These are phyloP conservation scores for Apostichopus californicus DNA, from an alignment of 35 echinoderm and acorn worm genomes.

Conservation along the genomic window DNA sequence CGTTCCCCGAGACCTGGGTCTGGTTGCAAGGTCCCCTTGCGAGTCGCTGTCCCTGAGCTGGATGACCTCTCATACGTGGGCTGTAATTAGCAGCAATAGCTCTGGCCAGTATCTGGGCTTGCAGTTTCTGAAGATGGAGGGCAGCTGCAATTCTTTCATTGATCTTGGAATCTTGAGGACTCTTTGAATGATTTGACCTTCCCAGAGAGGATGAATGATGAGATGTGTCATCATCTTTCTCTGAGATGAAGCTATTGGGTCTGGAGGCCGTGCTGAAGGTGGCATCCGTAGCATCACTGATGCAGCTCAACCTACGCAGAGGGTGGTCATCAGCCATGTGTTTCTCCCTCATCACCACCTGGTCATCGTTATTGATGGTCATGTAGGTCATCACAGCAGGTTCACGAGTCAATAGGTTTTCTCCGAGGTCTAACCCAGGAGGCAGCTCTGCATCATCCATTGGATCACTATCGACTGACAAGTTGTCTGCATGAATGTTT, in stretches of 20 bases:
- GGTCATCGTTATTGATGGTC: constrained; percentile 92
- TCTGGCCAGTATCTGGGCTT: constrained; percentile 54
- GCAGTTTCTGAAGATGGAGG: constrained; percentile 72
- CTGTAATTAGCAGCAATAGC: constrained; percentile 56
- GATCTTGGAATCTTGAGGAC: constrained; percentile 22
- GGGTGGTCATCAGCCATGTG: constrained; percentile 96
- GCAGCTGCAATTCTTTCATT: constrained; percentile 58
- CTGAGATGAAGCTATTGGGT: constrained; percentile 84
- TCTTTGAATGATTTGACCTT: constrained; percentile 23
- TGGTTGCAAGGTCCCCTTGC: neutral
- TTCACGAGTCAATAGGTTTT: constrained; percentile 69
- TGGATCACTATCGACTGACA: constrained; percentile 80
- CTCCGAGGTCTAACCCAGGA: constrained; percentile 66
- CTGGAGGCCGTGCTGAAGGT: constrained; percentile 94
- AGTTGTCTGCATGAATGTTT: constrained; percentile 75
- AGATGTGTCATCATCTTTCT: constrained; percentile 66
- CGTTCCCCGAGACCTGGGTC: constrained; percentile 29
- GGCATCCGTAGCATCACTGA: constrained; percentile 96
- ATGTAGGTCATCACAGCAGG: constrained; percentile 94
- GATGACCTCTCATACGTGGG: constrained; percentile 29
- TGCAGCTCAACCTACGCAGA: constrained; percentile 85
- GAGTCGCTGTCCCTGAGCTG: neutral
- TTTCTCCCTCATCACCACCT: constrained; percentile 97
- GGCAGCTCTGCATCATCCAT: constrained; percentile 64
- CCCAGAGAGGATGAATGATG: constrained; percentile 31